Base-by-base conservation (phyloP, 2,113 vertebrate genomes). In the Platichthys stellatus region DNA sequence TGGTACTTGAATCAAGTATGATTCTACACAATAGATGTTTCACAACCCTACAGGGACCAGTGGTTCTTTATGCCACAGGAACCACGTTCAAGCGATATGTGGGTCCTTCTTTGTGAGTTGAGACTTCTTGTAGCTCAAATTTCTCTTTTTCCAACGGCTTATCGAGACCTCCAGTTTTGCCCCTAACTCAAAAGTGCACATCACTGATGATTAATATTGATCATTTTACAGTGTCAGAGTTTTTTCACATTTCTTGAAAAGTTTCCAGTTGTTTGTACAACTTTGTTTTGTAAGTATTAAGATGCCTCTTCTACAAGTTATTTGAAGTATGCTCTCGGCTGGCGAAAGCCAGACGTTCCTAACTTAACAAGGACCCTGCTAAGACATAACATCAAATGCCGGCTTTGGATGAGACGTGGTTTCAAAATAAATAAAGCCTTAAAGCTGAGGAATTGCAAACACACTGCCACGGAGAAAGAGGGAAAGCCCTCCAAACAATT, bases 381-480 rank as follows among this genome's bases (percentile, higher is more conserved):
- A 69, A 93, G 92, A 92, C 90, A 92, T 84, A 92, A 93, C 90
- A 92, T 83, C 74, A 83, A 92, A 87, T 62, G 64, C 49, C 24
- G 35, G 80, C 83, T 84, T 76, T 78, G 81, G 85, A 89, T 85
- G 80, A 91, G 86, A 82, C 66, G 82, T 66, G 85, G 78, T 83
- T 86, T 88, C n/a, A 82, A 93, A 92, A 92, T 89, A 91, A 92
- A 93, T 85, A 91, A 85, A 87, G 84, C 73, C 81, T 74, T 78
- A 81, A 73, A 84, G 88, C 84, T 63, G 28, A 89, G 86, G 91
- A 92, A 93, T 92, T 88, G 90, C 86, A 93, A 93, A 92, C 92
- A 92, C 3, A 17, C 71, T 80, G 86, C 79, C 63, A 63, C 12
- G 38, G 80, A 84, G 72, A 85, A 75, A 74, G 68, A 87, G 69